phyloP scores from a whole-genome alignment of 2,888 invertebrate species.

The Steromphala cineraria region DNA sequence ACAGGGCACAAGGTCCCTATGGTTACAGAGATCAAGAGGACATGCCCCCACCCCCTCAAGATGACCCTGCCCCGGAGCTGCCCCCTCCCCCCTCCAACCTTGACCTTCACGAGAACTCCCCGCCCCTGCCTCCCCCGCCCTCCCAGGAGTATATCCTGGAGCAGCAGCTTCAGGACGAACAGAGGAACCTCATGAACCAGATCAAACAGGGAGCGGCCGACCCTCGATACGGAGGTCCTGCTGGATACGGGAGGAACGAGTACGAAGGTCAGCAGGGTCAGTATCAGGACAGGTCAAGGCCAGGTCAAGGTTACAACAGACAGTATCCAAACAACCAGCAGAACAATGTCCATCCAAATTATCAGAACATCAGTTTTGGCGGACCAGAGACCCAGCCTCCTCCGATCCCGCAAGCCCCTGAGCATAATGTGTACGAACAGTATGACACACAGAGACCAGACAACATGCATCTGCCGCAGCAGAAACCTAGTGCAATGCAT shows the following conservation, averaged over 20 bases:
- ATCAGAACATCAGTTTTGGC: conserved; percentile 48
- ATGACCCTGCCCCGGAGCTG: conserved; percentile 76
- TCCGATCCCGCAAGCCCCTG: conserved; percentile 33
- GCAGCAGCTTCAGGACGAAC: conserved; percentile 78
- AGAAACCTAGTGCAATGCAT: conserved; percentile 9
- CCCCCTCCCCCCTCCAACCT: conserved; percentile 74
- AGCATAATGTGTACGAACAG: conserved; percentile 55
- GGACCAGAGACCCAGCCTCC: conserved; percentile 32
- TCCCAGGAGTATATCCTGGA: conserved; percentile 71
- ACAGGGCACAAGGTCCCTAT: conserved; percentile 75
- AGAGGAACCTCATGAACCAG: conserved; percentile 52
- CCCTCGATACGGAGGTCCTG: not conserved
- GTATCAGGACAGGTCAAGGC: not conserved
- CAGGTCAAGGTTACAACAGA: not conserved
- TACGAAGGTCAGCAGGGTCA: not conserved
- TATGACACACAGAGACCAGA: conserved; percentile 35
- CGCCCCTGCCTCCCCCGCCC: conserved; percentile 77
- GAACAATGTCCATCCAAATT: conserved; percentile 32
- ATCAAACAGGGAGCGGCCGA: conserved; percentile 7
- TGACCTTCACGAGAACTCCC: conserved; percentile 58
- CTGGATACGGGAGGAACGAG: conserved; percentile 14
- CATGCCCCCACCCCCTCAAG: conserved; percentile 80
- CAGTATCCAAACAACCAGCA: conserved; percentile 1
- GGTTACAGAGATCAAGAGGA: conserved; percentile 60
- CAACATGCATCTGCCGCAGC: not conserved